phyloP scores from a whole-genome alignment of 1,140 invertebrate species.

The Chrysopa pallens region DNA sequence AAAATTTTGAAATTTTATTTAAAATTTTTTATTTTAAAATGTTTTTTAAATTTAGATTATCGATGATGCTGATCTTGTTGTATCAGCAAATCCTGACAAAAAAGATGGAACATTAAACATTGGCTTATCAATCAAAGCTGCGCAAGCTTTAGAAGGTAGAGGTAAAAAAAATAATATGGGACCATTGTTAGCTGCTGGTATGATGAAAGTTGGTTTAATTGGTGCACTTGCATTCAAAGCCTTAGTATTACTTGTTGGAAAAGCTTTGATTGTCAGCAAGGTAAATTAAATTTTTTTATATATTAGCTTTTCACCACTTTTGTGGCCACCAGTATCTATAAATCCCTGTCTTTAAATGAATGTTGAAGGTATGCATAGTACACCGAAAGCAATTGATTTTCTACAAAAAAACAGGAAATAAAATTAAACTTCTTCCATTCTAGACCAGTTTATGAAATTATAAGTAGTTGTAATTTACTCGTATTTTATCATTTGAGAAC shows the following conservation, averaged over 20 bases:
- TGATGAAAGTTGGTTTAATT: slow-evolving; percentile 59
- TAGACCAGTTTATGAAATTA: too few species aligned
- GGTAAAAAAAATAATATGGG: slow-evolving; percentile 50
- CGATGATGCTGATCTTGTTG: slow-evolving; percentile 56
- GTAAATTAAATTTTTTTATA: slow-evolving; percentile 9
- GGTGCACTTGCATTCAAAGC: slow-evolving; percentile 63
- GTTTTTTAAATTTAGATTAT: slow-evolving; percentile 24
- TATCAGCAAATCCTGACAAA: slow-evolving; percentile 44
- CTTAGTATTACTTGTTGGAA: slow-evolving; percentile 60
- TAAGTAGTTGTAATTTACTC: too few species aligned
- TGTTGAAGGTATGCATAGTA: too few species aligned
- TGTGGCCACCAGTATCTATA: too few species aligned
- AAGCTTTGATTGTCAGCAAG: slow-evolving; percentile 64
- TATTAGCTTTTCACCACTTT: too few species aligned
- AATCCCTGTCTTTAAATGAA: too few species aligned
- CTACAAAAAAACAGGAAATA: too few species aligned
- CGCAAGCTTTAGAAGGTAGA: slow-evolving; percentile 36
- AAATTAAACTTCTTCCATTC: too few species aligned
- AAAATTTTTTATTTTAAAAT: background rate
- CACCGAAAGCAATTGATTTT: too few species aligned
- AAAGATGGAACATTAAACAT: slow-evolving; percentile 47
- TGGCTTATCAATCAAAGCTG: slow-evolving; percentile 46
- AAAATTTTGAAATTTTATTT: background rate
- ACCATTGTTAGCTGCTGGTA: slow-evolving; percentile 51
- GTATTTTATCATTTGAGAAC: too few species aligned